Base-by-base conservation (phyloP, 2,797 vertebrate species). In the Alauda arvensis region DNA sequence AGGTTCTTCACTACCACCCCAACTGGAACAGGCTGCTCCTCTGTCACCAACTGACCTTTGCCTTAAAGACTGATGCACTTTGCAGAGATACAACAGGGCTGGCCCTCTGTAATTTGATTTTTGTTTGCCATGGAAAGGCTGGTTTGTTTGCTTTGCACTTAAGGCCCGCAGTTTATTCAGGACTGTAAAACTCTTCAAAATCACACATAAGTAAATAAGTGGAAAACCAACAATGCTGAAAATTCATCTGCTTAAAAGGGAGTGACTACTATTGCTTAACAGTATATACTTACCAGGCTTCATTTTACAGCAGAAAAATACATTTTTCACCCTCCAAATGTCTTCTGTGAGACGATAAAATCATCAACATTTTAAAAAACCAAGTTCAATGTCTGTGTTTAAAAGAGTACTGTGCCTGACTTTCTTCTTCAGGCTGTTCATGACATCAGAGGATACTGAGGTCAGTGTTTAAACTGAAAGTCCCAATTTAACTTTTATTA, bases 101-200 rank as follows among this genome's bases (percentile, higher is more conserved):
- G 40, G 77, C 88, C 82, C 79, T 74, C 84, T 90, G 79, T 85
- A 90, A 91, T 83, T 85, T 79, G 90, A 57, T 60, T 91, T 94
- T 69, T 93, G 92, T 92, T 93, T 94, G 85, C 90, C 16, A 7
- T 78, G 57, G 79, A 81, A 83, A 90, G 87, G 70, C 49, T 85
- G 70, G 57, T 85, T 91, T 90, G 79, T 94, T 94, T 93, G 88
- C 74, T 90, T 91, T 94, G 68, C 72, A 68, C 72, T 93, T 89
- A 84, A 88, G 49, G 37, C 17, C 31, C 4, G 7, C 12, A 29
- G 68, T 79, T 92, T 86, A 82, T 74, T 88, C 52, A 81, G 33
- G 56, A 67, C 42, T 66, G 39, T 87, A 92, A 93, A 93, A 91
- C 67, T 79, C 83, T 84, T 93, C 60, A 89, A 88, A 91, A 89